A percentile compares a stretch with the other conserved stretches of the same genome.
Conservation (phyloP, 2,113 vertebrate genomes). For the Bucco capensis region DNA sequence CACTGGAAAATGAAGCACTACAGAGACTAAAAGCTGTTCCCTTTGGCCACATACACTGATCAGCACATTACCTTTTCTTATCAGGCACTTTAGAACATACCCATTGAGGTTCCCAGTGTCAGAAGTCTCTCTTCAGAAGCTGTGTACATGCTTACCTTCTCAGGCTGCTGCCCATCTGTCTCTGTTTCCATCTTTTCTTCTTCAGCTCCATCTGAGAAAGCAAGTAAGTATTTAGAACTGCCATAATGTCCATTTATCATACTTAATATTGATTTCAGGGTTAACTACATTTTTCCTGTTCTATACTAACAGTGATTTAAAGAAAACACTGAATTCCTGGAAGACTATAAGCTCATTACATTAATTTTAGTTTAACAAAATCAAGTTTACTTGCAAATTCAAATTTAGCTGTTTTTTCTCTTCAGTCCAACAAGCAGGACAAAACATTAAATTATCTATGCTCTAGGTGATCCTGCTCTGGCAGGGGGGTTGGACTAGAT, state of each 20-base stretch:
- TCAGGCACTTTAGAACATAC: rapidly evolving
- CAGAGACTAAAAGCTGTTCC: neutral
- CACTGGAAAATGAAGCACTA: neutral
- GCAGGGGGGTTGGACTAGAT: too few relatives aligned
- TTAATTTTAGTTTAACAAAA: neutral
- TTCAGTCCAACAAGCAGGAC: neutral
- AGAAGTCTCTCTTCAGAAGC: neutral
- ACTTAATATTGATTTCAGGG: rapidly evolving
- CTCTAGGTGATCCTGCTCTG: too few relatives aligned
- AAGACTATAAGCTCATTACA: neutral
- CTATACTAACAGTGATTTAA: neutral
- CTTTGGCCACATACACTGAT: neutral
- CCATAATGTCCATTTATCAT: neutral
- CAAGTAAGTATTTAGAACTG: neutral
- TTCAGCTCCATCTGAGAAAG: conserved; percentile 76
- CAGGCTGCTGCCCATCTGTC: conserved; percentile 83
- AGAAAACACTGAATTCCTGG: neutral
- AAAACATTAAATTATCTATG: neutral
- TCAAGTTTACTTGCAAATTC: neutral
- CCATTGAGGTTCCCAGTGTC: rapidly evolving
- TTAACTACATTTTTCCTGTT: neutral
- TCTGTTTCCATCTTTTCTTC: conserved; percentile 92
- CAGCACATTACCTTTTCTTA: too few relatives aligned
- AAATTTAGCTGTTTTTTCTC: neutral
- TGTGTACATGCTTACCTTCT: conserved; percentile 77